Evolutionary conservation across 2,888 invertebrate genomes (phyloP), one percentile per base, ranked within the genome.

Genomic region (Zaprionus bogoriensis): DNA sequence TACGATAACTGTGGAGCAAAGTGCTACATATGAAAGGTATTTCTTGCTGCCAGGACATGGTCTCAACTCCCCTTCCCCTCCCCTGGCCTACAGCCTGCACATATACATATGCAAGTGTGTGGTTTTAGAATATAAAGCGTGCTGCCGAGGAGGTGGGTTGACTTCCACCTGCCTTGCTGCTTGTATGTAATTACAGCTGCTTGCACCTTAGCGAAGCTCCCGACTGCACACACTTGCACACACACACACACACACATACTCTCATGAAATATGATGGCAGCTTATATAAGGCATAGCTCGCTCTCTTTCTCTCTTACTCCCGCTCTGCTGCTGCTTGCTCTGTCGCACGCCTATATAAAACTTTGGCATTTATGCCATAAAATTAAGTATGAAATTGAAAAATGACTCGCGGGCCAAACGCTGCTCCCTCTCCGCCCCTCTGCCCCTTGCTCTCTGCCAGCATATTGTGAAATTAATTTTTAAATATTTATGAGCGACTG

Each of bases 381-480:
- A 84, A 84, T 85, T 78, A 80, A 82, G 87, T 78, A 87, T 77
- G 82, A 85, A 87, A 85, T 87, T 85, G 84, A 85, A 85, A 85
- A 87, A 85, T 84, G 65, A 76, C 80, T 82, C 28, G 69, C 58
- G 54, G 54, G 38, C 70, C 54, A 60, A 67, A 58, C 53, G 52
- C 64, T 32, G 12, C 51, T 27, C 19, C 20, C 9, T 27, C 38
- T 7, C n/a, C 2, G 22, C 44, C 38, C 55, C 20, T 36, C 10
- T 4, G 9, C 4, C 4, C 5, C 10, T 10, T 10, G 17, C 9
- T 19, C 9, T 39, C 17, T 39, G 19, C 48, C 57, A 67, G 69
- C 74, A 77, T 80, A 87, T 83, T 83, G 75, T 81, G 86, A 88
- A 87, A 88, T 88, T 89, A 89, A 89, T 88, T 88, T 89, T 89